A percentile compares a stretch with the other conserved stretches of the same genome.
These are phyloP conservation scores for Rhynchonema sp. DNA, from an alignment of 2,888 invertebrate genomes.

Conservation along the genomic window DNA sequence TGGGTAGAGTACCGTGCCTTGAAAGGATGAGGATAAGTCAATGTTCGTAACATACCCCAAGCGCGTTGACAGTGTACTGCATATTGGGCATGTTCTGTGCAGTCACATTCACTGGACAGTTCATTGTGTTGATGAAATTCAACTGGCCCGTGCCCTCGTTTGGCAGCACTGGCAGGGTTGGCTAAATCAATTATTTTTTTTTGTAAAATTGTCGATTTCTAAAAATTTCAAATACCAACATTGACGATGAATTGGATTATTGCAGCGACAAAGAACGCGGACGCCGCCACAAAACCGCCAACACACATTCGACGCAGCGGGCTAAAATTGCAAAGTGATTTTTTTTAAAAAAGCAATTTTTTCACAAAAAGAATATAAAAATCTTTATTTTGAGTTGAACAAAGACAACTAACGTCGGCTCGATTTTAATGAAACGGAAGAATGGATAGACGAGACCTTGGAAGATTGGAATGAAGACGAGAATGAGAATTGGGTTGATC, in stretches of 20 bases:
- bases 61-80: no score
- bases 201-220: background rate
- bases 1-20: no score
- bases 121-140: constrained; percentile 45
- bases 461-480: constrained; percentile 33
- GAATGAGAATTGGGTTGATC: constrained; percentile 31
- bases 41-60: no score
- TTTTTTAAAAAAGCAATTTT: no score
- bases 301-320: constrained; percentile 66
- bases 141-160: constrained; percentile 35
- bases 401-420: constrained; percentile 11
- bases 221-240: constrained; percentile 1
- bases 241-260: constrained; percentile 37
- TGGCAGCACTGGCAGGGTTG: constrained; percentile 33
- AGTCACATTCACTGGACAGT: constrained; percentile 38
- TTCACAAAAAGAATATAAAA: no score
- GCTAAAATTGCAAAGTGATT: no score
- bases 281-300: constrained; percentile 64
- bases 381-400: no score
- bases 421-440: constrained; percentile 10
- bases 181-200: constrained; percentile 14
- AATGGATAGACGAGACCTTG: constrained; percentile 27
- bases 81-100: background rate
- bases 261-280: constrained; percentile 69
- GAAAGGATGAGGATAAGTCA: no score